phyloP scores from a whole-genome alignment of 2,888 invertebrate species.

The Tolmerus cingulatus region DNA sequence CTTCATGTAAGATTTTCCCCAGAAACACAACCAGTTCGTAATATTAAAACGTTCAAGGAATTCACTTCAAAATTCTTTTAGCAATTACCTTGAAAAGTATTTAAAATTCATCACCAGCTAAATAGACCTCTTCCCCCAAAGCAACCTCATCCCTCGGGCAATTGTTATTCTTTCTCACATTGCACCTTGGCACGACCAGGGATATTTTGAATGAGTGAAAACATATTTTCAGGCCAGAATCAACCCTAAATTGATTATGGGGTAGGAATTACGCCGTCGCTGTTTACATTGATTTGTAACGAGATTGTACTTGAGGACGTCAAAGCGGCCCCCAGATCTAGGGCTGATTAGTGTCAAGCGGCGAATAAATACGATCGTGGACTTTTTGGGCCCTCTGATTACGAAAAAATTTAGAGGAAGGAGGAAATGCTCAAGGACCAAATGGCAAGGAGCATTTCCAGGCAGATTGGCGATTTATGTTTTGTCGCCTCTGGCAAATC shows the following conservation, averaged over 20 bases:
- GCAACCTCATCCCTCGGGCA: neutral
- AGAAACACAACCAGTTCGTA: no score
- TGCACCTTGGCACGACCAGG: neutral
- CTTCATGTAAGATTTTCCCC: no score
- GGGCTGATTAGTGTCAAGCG: conserved; percentile 37
- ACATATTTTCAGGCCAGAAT: neutral
- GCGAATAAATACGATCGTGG: neutral
- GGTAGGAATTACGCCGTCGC: conserved; percentile 50
- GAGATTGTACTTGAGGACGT: conserved; percentile 63
- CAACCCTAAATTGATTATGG: conserved; percentile 1
- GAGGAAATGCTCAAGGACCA: neutral
- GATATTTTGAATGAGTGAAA: neutral
- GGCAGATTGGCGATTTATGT: conserved; percentile 1
- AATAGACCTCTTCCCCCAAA: neutral
- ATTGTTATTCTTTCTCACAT: conserved; percentile 29
- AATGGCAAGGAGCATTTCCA: neutral
- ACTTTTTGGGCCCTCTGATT: neutral
- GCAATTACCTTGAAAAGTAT: neutral
- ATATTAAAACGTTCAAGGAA: no score
- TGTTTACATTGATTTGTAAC: conserved; percentile 63
- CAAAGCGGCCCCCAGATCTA: conserved; percentile 49
- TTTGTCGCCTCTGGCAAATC: conserved; percentile 44
- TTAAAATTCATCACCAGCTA: neutral
- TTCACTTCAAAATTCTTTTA: neutral
- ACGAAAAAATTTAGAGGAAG: neutral